phyloP scores from a whole-genome alignment of 2,113 vertebrate genomes.

The Rattus rattus region DNA sequence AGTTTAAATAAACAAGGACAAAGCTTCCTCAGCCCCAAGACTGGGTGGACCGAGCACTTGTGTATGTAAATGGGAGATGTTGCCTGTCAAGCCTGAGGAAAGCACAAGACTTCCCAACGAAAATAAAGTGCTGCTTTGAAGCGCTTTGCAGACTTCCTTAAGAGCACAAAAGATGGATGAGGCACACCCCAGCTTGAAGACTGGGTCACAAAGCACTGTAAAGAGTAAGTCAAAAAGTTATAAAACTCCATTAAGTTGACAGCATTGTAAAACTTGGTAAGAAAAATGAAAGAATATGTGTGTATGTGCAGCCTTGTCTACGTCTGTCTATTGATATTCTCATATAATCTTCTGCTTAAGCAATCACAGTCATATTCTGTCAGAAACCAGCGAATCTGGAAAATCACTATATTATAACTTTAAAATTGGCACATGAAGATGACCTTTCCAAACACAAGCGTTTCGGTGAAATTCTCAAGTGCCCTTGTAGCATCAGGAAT shows the following conservation, averaged over 20 bases:
- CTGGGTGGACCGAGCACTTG: not conserved
- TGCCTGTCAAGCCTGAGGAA: not conserved
- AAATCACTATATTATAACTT: constrained; percentile 10
- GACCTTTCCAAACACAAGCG: constrained; percentile 47
- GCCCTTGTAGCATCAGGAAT: constrained; percentile 3
- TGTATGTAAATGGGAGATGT: not conserved
- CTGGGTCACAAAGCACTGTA: constrained; percentile 11
- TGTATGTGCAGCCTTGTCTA: not conserved
- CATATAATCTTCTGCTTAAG: constrained; percentile 18
- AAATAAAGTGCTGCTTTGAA: not conserved
- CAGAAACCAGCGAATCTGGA: constrained; percentile 5
- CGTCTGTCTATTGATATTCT: not conserved
- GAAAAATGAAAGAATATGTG: not conserved
- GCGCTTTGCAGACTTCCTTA: not conserved
- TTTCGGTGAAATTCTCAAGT: constrained; percentile 16
- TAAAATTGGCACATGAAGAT: constrained; percentile 35
- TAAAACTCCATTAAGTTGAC: not conserved
- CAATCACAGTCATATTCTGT: not conserved
- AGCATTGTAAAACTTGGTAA: not conserved
- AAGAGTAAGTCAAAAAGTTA: not conserved
- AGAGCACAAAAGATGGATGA: not conserved
- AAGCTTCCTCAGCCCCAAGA: not conserved
- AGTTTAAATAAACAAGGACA: not conserved
- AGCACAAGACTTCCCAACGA: not conserved
- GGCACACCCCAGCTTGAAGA: not conserved